Base-by-base conservation (phyloP, 1,140 invertebrate species). In the Anadara kagoshimensis region DNA sequence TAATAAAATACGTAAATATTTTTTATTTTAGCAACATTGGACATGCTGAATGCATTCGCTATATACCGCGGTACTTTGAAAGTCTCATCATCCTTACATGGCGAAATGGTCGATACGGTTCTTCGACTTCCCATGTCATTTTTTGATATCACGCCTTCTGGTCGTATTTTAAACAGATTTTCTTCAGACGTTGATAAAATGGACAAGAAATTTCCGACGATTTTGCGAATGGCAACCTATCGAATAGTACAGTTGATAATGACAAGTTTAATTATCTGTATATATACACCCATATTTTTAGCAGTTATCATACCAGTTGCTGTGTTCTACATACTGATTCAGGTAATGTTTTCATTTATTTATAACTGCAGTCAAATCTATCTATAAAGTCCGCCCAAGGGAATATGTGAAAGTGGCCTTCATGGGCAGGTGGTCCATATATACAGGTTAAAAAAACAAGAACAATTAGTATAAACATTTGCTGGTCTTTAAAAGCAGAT, bases 201-300 rank as follows among this genome's bases (percentile, higher is more conserved):
- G 10, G 90, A 91, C 69, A 82, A 73, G 11, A 67, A 79, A 12
- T 70, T 91, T 0, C 88, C 87, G 16, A 66, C 76, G n/a, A 82
- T 78, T 8, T 79, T 90, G 22, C 64, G 78, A 16, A 82, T 80
- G 65, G 87, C 83, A 65, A 56, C 89, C 16, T 80, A 79, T 29
- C 83, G 81, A 62, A 56, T 84, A 49, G 92, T 93, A 82, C 89
- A 95, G 93, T 95, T 97, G 8, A 84, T 97, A 71, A 94, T 94
- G 47, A 96, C 96, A 5, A 88, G 98, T 70, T 92, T 97, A 84
- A 94, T 98, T 53, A 97, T 98, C 86, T 94, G 94, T 90, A 93
- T 93, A 85, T 95, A 94, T 75, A 98, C 97, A 45, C 96, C 96
- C 0, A 91, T 94, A 80, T 98, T 98, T 90, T 85, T 96, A 71